These are phyloP conservation scores for Halichoeres trimaculatus DNA, from an alignment of 2,113 vertebrate genomes.

Conservation along the genomic window DNA sequence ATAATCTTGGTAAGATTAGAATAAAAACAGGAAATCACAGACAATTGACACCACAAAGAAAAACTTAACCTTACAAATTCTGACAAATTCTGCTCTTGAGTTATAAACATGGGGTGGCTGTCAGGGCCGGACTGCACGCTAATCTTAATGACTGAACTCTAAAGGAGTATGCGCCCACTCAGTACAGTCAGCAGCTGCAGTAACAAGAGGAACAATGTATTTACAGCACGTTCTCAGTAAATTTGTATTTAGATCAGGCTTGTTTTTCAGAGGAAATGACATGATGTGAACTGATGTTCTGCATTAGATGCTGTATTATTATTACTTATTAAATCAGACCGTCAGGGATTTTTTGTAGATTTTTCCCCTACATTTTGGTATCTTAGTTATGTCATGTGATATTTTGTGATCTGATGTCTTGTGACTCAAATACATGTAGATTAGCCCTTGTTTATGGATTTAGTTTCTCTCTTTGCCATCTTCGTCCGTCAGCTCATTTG, in stretches of 20 bases:
- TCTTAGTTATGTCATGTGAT: too few relatives aligned
- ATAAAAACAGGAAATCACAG: background rate
- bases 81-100: conserved; percentile 6
- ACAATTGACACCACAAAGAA: background rate
- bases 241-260: background rate
- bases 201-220: conserved; percentile 35
- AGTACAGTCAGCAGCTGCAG: conserved; percentile 33
- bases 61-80: background rate
- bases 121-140: background rate
- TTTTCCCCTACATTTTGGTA: too few relatives aligned
- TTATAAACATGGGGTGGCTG: background rate
- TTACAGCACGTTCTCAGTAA: conserved; percentile 25
- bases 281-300: background rate
- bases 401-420: too few relatives aligned
- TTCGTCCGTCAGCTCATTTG: too few relatives aligned
- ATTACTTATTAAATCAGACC: too few relatives aligned
- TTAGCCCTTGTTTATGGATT: too few relatives aligned
- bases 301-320: background rate
- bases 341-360: too few relatives aligned
- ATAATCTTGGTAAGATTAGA: background rate
- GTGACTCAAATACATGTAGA: too few relatives aligned
- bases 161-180: conserved; percentile 19
- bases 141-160: conserved; percentile 24
- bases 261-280: too few relatives aligned
- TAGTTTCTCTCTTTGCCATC: too few relatives aligned